Evolutionary conservation across 1,140 invertebrate genomes (phyloP), one percentile per base, ranked within the genome.

Genomic region (Thaumetopoea pityocampa): DNA sequence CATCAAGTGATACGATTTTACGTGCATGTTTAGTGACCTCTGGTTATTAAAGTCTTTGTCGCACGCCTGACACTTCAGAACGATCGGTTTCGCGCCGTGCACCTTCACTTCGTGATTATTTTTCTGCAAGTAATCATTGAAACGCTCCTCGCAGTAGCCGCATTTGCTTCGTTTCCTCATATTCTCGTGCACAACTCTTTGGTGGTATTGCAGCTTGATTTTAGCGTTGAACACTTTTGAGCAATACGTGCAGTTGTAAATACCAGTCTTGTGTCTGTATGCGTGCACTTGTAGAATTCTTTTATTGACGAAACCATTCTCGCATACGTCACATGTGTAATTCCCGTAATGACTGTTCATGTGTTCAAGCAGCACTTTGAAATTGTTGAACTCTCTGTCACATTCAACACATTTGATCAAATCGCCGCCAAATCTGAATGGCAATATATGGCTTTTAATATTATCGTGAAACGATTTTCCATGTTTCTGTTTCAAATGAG

Each of bases 331-430:
- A 20, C 77, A 81, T 2, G 65, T 22, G 20, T 48, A 64, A 30
- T 78, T 78, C 3, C 59, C 48, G 14, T 57, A 67, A 34, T 81
- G 73, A 3, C 24, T 46, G n/a, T 63, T 58, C 73, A 81, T 77
- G 5, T 81, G 77, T 10, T 67, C 59, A 3, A 55, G 26, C 1
- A 71, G 10, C 1, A 22, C 15, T 24, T 61, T 63, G 12, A 68
- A 63, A 0, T 22, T 41, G 10, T 37, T 48, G 22, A 42, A 67
- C 0, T 18, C 15, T 0, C 33, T 30, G 0, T 23, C 15, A 10
- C 66, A 69, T 1, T 50, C 27, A 0, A 47, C 30, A 23, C 68
- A 72, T n/a, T 36, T 32, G 0, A 67, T 19, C 0, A 16, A 5
- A 1, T 56, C 54, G 2, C 27, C 38, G 5, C 59, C 51, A 29